Evolutionary conservation across 2,888 invertebrate species (phyloP).

Genomic region (Philereme vetulata): DNA sequence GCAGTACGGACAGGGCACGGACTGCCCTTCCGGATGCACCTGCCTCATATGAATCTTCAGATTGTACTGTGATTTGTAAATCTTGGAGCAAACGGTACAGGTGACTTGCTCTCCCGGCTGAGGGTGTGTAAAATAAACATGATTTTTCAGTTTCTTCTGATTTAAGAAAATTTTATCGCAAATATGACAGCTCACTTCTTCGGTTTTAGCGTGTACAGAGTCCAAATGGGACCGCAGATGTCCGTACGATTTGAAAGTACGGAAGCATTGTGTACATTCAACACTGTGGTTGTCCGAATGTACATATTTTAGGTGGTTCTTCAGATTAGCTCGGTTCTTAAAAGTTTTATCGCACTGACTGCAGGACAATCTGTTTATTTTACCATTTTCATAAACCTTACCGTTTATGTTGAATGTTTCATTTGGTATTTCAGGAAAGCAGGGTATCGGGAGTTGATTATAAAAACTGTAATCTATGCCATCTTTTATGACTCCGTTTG

Average conservation of each 20-base stretch:
- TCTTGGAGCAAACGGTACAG: slow-evolving; percentile 48
- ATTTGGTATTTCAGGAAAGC: background rate
- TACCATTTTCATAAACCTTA: slow-evolving; percentile 50
- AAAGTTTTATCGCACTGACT: slow-evolving; percentile 43
- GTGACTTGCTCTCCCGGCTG: slow-evolving; percentile 41
- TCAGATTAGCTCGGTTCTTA: slow-evolving; percentile 45
- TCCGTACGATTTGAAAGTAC: slow-evolving; percentile 46
- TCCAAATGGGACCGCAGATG: slow-evolving; percentile 47
- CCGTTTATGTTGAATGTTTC: slow-evolving; percentile 31
- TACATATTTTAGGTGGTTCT: slow-evolving; percentile 45
- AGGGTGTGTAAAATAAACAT: slow-evolving; percentile 52
- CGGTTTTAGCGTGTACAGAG: slow-evolving; percentile 43
- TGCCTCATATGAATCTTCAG: slow-evolving; percentile 50
- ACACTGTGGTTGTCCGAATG: slow-evolving; percentile 44
- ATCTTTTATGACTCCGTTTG: background rate
- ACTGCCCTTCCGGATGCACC: slow-evolving; percentile 46
- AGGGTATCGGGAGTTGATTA: background rate
- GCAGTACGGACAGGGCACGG: slow-evolving; percentile 45
- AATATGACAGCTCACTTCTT: slow-evolving; percentile 40
- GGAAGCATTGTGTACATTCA: slow-evolving; percentile 46
- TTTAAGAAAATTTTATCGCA: slow-evolving; percentile 49
- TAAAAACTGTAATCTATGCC: background rate
- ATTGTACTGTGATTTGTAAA: slow-evolving; percentile 48
- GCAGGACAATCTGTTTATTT: slow-evolving; percentile 45
- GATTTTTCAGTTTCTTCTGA: slow-evolving; percentile 50